Evolutionary conservation across 2,888 invertebrate genomes (phyloP), one percentile per base, ranked within the genome.

Genomic region (Epistrophella euchroma): DNA sequence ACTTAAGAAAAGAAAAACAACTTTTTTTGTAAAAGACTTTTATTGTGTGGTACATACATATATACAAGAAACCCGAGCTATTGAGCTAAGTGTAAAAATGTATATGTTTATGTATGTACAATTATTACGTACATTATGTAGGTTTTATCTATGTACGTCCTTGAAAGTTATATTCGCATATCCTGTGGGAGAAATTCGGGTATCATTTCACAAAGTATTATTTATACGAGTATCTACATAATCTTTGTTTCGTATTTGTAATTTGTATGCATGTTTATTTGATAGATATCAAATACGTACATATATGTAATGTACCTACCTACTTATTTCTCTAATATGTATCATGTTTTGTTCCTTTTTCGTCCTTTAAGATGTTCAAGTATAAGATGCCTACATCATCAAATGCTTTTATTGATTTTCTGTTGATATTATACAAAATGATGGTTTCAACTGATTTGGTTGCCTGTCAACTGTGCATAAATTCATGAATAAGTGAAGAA

Each of bases 401-500:
- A 28, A 52, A 11, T 17, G 56, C 6, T 40, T 37, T 10, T 37
- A 40, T 40, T 40, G 60, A 62, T 37, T 40, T 62, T 37, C 60
- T 62, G 17, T 40, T 60, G 60, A 43, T 28, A 22, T 60, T 40
- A n/a, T n/a, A 22, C 1, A 28, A 22, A 22, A 25, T 40, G 6
- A 35, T 58, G 56, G 13, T 35, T 43, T 43, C 40, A 43, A 32
- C 15, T 43, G 60, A 62, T 62, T 62, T 43, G 40, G 22, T 25
- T 43, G 60, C 40, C 40, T 40, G 40, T 62, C 60, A 43, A 43
- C 22, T 43, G 40, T 40, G 10, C 40, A 43, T 25, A 13, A 37
- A 62, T 25, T 43, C 40, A 62, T 40, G 25, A 43, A 62, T 40
- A 62, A 62, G 22, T 43, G 5, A 1, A 5, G 25, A 1, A 43